Evolutionary conservation across 2,113 vertebrate genomes (phyloP), one percentile per base, ranked within the genome.

Genomic region (Charadrius vociferus): DNA sequence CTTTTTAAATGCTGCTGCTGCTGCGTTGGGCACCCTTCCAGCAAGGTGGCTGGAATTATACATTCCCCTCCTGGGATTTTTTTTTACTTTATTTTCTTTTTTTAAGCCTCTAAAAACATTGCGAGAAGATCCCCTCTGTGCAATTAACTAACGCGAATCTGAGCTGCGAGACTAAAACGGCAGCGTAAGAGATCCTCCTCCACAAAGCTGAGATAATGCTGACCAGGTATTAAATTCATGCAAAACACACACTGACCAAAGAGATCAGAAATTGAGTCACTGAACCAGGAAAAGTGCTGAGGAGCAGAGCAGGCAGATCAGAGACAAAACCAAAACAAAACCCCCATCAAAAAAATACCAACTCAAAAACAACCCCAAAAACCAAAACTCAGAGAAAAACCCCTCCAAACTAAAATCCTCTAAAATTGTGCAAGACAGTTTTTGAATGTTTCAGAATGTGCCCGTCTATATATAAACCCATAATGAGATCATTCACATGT

Each of bases 231-330:
- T 87, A 77, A 91, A 97, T 86, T 90, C 71, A 88, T 86, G 83
- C 88, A 95, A 95, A 97, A 95, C 62, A 86, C 86, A 87, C 59
- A 56, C 49, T 0, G 1, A 74, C 74, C 81, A 81, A 49, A 67
- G 62, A 86, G 90, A 93, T 87, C 56, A 96, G 93, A 96, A 90
- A 96, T 41, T 52, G 93, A 97, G 66, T 67, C 80, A 79, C 52
- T 93, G 95, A 91, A 93, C 58, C 68, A 88, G 72, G 79, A 58
- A 94, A 93, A 95, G 37, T 73, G 85, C 90, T 96, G 95, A 97
- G 72, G 45, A 93, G 75, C 63, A 93, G 53, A 90, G 79, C 29
- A 81, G n/a, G 39, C 29, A 78, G 56, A 67, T 84, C 68, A 65
- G 43, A 88, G 88, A 74, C 88, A 88, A 80, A 72, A 65, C 27